Percentiles rank a stretch among this genome's conserved stretches.
Conservation (phyloP, 2,888 invertebrate genomes). For the Amiota minor region DNA sequence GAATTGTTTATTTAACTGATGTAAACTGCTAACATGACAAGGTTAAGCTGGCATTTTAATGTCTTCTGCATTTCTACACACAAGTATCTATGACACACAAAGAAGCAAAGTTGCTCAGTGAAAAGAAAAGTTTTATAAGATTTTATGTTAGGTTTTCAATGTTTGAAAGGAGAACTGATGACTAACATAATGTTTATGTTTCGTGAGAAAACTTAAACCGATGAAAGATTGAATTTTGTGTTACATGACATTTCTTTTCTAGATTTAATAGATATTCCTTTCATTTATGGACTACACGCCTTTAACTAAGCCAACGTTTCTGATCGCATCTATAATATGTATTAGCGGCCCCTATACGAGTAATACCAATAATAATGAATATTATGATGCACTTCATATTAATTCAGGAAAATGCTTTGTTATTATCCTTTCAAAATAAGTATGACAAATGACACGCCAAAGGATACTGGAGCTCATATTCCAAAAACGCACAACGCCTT, state of each 20-base stretch:
- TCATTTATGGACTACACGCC: slow-evolving; percentile 39
- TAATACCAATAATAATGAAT: background rate
- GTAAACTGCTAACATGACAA: no score
- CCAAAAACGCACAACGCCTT: slow-evolving; percentile 34
- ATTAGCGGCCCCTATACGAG: no score
- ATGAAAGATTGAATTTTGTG: no score
- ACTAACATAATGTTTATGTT: slow-evolving; percentile 20
- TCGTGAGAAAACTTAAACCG: slow-evolving; percentile 36
- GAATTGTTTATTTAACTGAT: no score
- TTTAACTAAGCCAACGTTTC: background rate
- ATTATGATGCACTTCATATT: background rate
- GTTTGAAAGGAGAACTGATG: slow-evolving; percentile 30
- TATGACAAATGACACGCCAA: slow-evolving; percentile 48
- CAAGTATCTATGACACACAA: no score
- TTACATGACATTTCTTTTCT: slow-evolving; percentile 23
- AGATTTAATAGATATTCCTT: slow-evolving; percentile 45
- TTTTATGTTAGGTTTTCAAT: background rate
- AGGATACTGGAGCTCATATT: slow-evolving; percentile 39
- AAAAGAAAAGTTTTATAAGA: no score
- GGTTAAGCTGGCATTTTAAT: no score
- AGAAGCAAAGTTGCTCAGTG: no score
- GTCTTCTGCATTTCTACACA: no score
- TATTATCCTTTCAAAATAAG: slow-evolving; percentile 27
- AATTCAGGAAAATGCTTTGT: slow-evolving; percentile 9
- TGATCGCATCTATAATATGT: no score